Percentiles rank a stretch among this genome's conserved stretches.
Evolutionary conservation across 1,140 invertebrate genomes (phyloP).

Genomic region (Lutraria rhynchaena): DNA sequence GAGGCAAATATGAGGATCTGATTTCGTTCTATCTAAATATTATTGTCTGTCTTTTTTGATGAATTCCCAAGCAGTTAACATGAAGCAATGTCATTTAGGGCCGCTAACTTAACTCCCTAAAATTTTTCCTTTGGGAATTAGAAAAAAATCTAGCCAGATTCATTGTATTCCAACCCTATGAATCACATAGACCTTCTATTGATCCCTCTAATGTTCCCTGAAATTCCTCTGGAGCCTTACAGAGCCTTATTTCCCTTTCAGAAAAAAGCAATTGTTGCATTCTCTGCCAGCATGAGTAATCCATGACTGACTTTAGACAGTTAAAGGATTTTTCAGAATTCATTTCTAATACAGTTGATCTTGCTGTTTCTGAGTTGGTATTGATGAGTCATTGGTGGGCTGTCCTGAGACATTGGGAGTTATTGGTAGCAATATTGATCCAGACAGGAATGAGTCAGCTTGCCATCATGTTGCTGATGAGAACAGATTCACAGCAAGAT

Average conservation of each 20-base stretch:
- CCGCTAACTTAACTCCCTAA: too few relatives aligned
- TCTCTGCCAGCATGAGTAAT: conserved; percentile 23
- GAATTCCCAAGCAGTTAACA: too few relatives aligned
- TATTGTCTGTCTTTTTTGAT: too few relatives aligned
- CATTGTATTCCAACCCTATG: too few relatives aligned
- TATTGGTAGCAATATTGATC: conserved; percentile 41
- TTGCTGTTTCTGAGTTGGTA: background rate
- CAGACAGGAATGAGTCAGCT: conserved; percentile 7
- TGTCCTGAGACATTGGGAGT: conserved; percentile 29
- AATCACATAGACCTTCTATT: too few relatives aligned
- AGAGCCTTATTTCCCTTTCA: background rate
- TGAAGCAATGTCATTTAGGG: too few relatives aligned
- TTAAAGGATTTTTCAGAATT: conserved; percentile 21
- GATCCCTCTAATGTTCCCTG: too few relatives aligned
- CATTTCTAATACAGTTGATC: conserved; percentile 30
- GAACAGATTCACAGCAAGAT: conserved; percentile 34
- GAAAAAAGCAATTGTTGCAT: conserved; percentile 13
- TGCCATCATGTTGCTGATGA: conserved; percentile 24
- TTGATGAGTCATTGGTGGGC: conserved; percentile 14
- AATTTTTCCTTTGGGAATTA: too few relatives aligned
- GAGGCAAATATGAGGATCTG: too few relatives aligned
- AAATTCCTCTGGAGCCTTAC: conserved; percentile 27
- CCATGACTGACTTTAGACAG: conserved; percentile 16
- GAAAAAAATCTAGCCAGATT: too few relatives aligned
- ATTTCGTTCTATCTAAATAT: too few relatives aligned